Evolutionary conservation across 1,140 invertebrate genomes (phyloP).

Genomic region (Muscidifurax raptorellus): DNA sequence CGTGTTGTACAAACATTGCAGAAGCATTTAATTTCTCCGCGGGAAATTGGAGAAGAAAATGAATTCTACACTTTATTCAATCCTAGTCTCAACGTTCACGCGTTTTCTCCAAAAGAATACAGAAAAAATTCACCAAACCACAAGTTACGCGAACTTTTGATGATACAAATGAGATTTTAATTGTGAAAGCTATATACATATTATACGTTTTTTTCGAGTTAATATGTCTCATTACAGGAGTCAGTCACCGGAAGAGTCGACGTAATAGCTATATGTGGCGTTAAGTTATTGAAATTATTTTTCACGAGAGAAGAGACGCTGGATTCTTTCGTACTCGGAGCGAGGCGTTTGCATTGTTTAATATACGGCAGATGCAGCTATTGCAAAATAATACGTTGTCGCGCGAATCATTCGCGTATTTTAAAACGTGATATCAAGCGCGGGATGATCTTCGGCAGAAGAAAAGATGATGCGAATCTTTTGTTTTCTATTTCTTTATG

Average conservation of each 20-base stretch:
- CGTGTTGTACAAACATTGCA: background rate
- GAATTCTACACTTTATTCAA: background rate
- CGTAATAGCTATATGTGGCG: background rate
- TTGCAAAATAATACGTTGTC: background rate
- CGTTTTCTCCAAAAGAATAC: slow-evolving; percentile 27
- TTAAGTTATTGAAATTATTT: slow-evolving; percentile 4
- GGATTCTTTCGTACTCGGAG: background rate
- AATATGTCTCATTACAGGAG: slow-evolving; percentile 23
- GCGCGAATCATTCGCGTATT: background rate
- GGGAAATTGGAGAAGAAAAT: slow-evolving; percentile 13
- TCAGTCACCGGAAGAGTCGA: slow-evolving; percentile 7
- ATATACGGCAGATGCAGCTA: background rate
- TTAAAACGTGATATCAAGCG: slow-evolving; percentile 17
- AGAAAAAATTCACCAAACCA: slow-evolving; percentile 18
- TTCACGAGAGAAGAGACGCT: background rate
- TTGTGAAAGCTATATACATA: slow-evolving; percentile 32
- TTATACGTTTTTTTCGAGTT: background rate
- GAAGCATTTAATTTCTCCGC: slow-evolving; percentile 2
- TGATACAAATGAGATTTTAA: slow-evolving; percentile 18
- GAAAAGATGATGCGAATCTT: background rate
- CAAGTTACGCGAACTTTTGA: background rate
- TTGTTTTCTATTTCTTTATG: slow-evolving; percentile 12
- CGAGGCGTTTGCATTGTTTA: background rate
- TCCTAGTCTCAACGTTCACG: background rate
- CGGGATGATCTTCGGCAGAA: background rate